Percentiles rank a stretch among this genome's conserved stretches.
Conservation (phyloP, 2,113 vertebrate species). For the Salvator merianae region DNA sequence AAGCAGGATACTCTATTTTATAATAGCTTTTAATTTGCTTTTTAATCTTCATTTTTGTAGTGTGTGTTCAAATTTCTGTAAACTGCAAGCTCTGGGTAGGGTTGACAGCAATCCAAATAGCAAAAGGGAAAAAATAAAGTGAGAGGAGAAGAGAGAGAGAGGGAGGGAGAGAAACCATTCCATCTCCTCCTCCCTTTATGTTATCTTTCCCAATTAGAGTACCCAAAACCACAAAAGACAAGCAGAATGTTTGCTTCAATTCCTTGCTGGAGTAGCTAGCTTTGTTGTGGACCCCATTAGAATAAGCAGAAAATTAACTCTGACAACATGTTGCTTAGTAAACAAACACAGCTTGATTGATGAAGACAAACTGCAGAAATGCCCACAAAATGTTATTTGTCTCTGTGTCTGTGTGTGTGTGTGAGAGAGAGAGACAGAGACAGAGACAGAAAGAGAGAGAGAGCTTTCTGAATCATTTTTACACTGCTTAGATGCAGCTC, state of each 20-base stretch:
- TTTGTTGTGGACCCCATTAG: slow-evolving; percentile 76
- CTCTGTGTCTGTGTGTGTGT: slow-evolving; percentile 5
- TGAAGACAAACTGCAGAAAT: slow-evolving; percentile 85
- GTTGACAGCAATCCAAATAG: not conserved
- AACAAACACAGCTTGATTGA: slow-evolving; percentile 85
- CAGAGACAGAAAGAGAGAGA: not conserved
- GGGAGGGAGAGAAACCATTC: not conserved
- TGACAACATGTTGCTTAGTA: slow-evolving; percentile 85
- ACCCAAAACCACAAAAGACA: slow-evolving; percentile 69
- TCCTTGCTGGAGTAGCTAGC: slow-evolving; percentile 76
- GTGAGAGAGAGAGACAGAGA: slow-evolving; percentile 62
- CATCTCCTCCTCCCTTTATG: not conserved
- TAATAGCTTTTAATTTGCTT: too few relatives aligned
- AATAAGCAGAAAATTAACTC: slow-evolving; percentile 85
- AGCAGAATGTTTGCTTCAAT: slow-evolving; percentile 69
- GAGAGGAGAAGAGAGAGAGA: not conserved
- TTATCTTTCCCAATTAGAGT: slow-evolving; percentile 53
- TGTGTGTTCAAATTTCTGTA: not conserved
- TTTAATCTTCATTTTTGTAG: not conserved
- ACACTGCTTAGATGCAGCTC: slow-evolving; percentile 22
- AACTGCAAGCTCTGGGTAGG: not conserved
- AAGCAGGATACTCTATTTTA: too few relatives aligned
- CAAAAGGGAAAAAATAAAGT: not conserved
- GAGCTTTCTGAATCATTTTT: slow-evolving; percentile 42
- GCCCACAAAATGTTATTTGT: slow-evolving; percentile 77